Evolutionary conservation across 2,888 invertebrate species (phyloP), one percentile per base, ranked within the genome.

Genomic region (Lochmaea capreae): DNA sequence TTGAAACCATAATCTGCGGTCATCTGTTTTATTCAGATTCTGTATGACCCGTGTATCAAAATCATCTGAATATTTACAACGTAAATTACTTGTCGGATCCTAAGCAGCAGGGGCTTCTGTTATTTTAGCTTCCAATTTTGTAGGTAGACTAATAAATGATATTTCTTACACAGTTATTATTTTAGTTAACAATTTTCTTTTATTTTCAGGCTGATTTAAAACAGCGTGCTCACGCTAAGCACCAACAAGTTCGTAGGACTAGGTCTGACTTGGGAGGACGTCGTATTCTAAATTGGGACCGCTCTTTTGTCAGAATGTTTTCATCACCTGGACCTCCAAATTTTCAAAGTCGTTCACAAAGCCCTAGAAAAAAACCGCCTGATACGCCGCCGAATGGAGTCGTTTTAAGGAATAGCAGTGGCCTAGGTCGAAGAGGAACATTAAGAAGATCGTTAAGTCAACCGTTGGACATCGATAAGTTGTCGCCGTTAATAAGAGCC

Each of bases 391-490:
- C 84, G 2, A 83, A 80, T 9, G 81, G 65, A 16, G 80, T 80
- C 54, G 65, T 73, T 77, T 70, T 88, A 68, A 88, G 88, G 79
- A 86, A 86, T 76, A 87, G 54, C 87, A 87, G 46, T 33, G 76
- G 71, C 12, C 76, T 77, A 14, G 76, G 75, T 10, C 73, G 78
- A 11, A 79, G 84, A 61, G 85, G 86, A 4, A 85, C 85, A 66
- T 81, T 87, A 57, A 80, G 87, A 59, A 78, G 93, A 76, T 93
- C 93, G n/a, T 88, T 92, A 62, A 93, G 93, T 84, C 93, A 93
- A 82, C 93, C 93, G 75, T 85, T 91, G 80, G 91, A 91, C 83
- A 89, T 90, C 80, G 90, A 90, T 83, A 90, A 90, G 84, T 85
- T 90, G 78, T 90, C 90, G 71, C 90, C 90, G 16, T 81, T 90